phyloP scores from a whole-genome alignment of 2,797 vertebrate species.

The Pelochelys cantorii region DNA sequence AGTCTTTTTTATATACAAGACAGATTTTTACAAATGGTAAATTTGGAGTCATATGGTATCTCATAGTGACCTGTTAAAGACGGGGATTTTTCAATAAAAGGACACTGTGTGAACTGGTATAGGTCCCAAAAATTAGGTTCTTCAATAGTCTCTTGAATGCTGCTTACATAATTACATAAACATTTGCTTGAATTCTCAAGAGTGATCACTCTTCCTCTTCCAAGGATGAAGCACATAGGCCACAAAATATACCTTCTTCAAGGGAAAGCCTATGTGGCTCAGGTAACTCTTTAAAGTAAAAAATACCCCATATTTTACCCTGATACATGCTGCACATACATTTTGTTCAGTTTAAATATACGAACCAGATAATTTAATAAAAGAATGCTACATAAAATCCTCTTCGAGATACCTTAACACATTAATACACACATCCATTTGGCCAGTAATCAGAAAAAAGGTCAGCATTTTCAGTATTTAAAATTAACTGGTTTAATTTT shows the following conservation, averaged over 20 bases:
- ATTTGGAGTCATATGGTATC: not conserved
- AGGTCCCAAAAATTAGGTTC: not conserved
- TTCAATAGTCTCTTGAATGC: not conserved
- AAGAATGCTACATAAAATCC: not conserved
- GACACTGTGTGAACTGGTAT: not conserved
- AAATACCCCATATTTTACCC: not conserved
- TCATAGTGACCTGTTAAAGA: not conserved
- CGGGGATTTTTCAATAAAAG: not conserved
- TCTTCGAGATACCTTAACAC: not conserved
- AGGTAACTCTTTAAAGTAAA: not conserved
- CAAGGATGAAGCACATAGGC: not conserved
- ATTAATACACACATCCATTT: not conserved
- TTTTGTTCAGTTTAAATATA: not conserved
- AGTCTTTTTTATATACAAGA: not conserved
- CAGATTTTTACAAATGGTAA: not conserved
- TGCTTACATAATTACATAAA: not conserved
- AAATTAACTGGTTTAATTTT: accelerated
- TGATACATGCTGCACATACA: not conserved
- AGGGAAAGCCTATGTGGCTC: not conserved
- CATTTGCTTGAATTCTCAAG: not conserved
- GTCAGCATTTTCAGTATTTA: not conserved
- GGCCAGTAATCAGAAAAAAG: not conserved
- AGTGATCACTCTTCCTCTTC: not conserved
- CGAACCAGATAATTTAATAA: not conserved
- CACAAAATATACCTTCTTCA: accelerated